These are phyloP conservation scores for Microctenopoma steveboyesi DNA, from an alignment of 2,797 vertebrate genomes.

Conservation along the genomic window DNA sequence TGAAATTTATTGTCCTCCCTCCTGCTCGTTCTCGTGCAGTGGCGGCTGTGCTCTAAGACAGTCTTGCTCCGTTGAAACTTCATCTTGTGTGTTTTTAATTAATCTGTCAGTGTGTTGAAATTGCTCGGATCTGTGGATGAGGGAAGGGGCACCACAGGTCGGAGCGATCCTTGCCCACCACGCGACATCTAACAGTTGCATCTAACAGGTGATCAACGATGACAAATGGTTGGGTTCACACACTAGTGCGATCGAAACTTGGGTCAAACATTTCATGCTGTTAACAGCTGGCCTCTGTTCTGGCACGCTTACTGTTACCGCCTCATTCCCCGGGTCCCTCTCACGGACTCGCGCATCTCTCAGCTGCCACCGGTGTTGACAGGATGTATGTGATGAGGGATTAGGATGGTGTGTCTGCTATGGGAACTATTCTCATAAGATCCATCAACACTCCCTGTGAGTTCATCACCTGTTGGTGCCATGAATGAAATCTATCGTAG, in stretches of 20 bases:
- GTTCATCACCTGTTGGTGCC: conserved; percentile 73
- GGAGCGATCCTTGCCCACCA: conserved; percentile 39
- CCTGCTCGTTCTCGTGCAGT: conserved; percentile 23
- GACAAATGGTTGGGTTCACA: conserved; percentile 34
- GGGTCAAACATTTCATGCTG: conserved; percentile 52
- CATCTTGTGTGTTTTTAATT: conserved; percentile 62
- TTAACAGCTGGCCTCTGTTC: conserved; percentile 65
- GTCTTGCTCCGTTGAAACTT: conserved; percentile 36
- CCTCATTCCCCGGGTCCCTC: conserved; percentile 28
- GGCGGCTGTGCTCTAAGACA: conserved; percentile 33
- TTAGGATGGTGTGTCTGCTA: conserved; percentile 69
- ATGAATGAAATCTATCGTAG: conserved; percentile 21
- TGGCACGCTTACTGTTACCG: conserved; percentile 45
- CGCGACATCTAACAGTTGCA: conserved; percentile 12
- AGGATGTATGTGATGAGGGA: conserved; percentile 73
- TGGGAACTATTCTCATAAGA: conserved; percentile 68
- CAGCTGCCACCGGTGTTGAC: conserved; percentile 69
- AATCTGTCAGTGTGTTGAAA: conserved; percentile 61
- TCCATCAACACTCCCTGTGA: conserved; percentile 63
- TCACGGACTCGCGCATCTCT: conserved; percentile 34
- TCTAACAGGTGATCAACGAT: conserved; percentile 56
- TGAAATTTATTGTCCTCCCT: conserved; percentile 49
- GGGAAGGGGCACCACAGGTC: conserved; percentile 21
- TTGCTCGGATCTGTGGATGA: conserved; percentile 34
- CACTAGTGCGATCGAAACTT: conserved; percentile 20